These are phyloP conservation scores for Drosophila mettleri DNA, from an alignment of 2,888 invertebrate genomes.

Conservation along the genomic window DNA sequence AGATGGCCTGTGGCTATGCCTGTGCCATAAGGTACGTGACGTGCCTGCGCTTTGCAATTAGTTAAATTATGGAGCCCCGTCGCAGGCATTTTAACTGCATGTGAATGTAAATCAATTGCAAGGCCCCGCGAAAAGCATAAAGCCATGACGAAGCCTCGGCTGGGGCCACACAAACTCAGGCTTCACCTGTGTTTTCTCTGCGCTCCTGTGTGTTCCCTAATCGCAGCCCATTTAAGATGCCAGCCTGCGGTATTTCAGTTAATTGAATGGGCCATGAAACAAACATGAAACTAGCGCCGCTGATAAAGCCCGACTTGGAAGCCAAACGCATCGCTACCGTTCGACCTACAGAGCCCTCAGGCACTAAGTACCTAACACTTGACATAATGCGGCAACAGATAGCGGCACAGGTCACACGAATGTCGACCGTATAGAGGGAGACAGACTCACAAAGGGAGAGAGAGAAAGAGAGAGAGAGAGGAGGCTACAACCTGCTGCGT, in stretches of 20 bases:
- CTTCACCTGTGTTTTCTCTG: conserved; percentile 34
- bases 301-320: conserved; percentile 49
- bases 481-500: conserved; percentile 71
- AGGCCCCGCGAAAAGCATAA: conserved; percentile 24
- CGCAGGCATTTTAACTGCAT: conserved; percentile 67
- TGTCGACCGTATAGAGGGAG: not conserved
- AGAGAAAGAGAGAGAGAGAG: not conserved
- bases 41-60: conserved; percentile 77
- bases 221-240: conserved; percentile 59
- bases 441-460: not conserved
- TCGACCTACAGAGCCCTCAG: conserved; percentile 35
- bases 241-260: conserved; percentile 57
- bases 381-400: conserved; percentile 74
- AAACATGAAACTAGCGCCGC: conserved; percentile 60
- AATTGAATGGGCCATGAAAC: conserved; percentile 71
- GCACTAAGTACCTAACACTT: conserved; percentile 83
- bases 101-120: conserved; percentile 69
- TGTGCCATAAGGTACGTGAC: conserved; percentile 64
- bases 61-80: conserved; percentile 70
- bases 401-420: conserved; percentile 69
- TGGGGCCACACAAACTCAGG: conserved; percentile 39
- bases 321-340: conserved; percentile 44
- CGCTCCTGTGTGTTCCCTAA: conserved; percentile 67
- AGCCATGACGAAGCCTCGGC: conserved; percentile 29
- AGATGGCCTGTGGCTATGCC: not conserved